These are phyloP conservation scores for Fabriciana adippe DNA, from an alignment of 2,888 invertebrate genomes.

Conservation along the genomic window DNA sequence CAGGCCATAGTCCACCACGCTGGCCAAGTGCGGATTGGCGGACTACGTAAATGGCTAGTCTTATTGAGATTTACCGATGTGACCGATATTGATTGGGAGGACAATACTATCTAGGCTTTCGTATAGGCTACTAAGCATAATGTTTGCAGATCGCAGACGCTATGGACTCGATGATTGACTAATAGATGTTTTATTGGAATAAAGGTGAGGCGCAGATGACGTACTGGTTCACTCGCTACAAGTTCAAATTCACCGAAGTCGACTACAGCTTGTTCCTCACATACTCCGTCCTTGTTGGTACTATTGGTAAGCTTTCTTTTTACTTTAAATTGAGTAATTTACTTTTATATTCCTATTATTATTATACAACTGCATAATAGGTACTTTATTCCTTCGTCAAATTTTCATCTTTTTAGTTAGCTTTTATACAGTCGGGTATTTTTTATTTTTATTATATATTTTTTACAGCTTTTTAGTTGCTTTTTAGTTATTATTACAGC, in stretches of 20 bases:
- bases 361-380: too few species aligned
- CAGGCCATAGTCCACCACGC: too few species aligned
- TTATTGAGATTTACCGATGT: neutral
- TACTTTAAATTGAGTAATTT: neutral
- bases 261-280: conserved; percentile 83
- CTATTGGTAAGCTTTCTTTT: conserved; percentile 73
- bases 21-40: too few species aligned
- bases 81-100: neutral
- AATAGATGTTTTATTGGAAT: conserved; percentile 72
- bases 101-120: conserved; percentile 10
- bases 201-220: conserved; percentile 83
- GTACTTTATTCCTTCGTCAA: too few species aligned
- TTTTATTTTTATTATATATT: too few species aligned
- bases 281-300: conserved; percentile 80
- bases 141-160: conserved; percentile 63
- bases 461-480: too few species aligned
- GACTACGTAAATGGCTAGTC: too few species aligned
- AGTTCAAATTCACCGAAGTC: conserved; percentile 82
- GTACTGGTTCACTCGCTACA: conserved; percentile 81
- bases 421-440: too few species aligned
- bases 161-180: conserved; percentile 53
- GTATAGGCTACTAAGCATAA: conserved; percentile 51
- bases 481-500: too few species aligned
- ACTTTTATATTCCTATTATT: too few species aligned
- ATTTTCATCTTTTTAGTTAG: too few species aligned